Evolutionary conservation across 2,797 vertebrate species (phyloP), one percentile per base, ranked within the genome.

Genomic region (Danio kyathit): DNA sequence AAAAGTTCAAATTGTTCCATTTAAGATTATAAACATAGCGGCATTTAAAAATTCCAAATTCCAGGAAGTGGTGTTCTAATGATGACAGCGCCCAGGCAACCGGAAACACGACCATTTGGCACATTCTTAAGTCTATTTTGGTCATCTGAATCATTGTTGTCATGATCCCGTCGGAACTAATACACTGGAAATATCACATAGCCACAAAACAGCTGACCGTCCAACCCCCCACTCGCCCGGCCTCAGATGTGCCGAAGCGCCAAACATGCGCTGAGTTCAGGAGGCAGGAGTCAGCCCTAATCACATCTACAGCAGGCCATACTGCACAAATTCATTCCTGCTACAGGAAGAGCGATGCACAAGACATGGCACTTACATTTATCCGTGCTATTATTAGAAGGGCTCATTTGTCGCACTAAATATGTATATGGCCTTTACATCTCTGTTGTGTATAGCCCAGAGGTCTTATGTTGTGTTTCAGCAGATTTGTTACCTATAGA

Each of bases 111-210:
- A 88, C 88, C 89, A 89, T 81, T 73, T 84, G 70, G 1, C 43
- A 38, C 63, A 84, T 54, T 77, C 70, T 43, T 57, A 52, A 57
- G 66, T 89, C 92, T 93, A 93, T 93, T 94, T 91, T 90, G 77
- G 91, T 85, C 85, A 41, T 49, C 75, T 91, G 90, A 91, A 89
- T 92, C 89, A 91, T 48, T 80, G 86, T 87, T 82, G 84, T 83
- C 71, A 81, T 89, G 83, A 56, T 63, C 88, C 83, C 72, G 49
- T 88, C 81, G 66, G 85, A 91, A 88, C 76, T 85, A 82, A 90
- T 92, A 64, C 70, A 81, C 74, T 80, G 86, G 93, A 92, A 91
- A 90, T 88, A 88, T 88, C 76, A 67, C 73, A 54, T 56, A 76
- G 57, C 75, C 76, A 85, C 14, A 46, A 64, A 84, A 63, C 81